Percentiles rank a stretch among this genome's conserved stretches.
Evolutionary conservation across 2,113 vertebrate species (phyloP).

Genomic region (Propithecus coquereli): DNA sequence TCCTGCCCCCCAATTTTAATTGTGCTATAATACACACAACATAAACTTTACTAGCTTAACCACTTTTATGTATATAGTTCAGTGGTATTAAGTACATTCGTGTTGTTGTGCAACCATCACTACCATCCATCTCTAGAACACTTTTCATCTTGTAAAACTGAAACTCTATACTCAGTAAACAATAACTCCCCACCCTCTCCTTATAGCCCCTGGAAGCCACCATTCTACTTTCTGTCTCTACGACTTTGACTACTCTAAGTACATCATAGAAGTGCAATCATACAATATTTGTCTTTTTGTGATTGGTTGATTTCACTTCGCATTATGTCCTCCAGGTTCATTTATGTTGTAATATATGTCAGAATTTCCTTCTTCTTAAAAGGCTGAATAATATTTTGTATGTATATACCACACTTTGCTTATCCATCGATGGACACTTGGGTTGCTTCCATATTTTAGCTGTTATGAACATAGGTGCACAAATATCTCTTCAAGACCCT

Average conservation of each 20-base stretch:
- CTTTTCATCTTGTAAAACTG: not conserved
- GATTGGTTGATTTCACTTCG: not conserved
- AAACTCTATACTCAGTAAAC: not conserved
- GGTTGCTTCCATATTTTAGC: not conserved
- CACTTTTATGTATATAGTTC: not conserved
- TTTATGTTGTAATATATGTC: not conserved
- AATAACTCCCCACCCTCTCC: not conserved
- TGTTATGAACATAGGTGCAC: not conserved
- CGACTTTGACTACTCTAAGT: not conserved
- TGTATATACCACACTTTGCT: not conserved
- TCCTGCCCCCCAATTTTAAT: not conserved
- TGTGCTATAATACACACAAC: not conserved
- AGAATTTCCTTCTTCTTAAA: not conserved
- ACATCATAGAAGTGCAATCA: not conserved
- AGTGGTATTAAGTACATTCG: not conserved
- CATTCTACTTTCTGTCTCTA: not conserved
- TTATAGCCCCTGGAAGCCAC: not conserved
- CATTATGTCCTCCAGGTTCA: not conserved
- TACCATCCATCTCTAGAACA: not conserved
- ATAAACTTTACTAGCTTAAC: too few species aligned
- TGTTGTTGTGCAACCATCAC: not conserved
- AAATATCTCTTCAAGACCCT: not conserved
- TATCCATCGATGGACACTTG: not conserved
- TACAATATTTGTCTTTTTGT: not conserved
- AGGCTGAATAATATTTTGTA: not conserved